A percentile compares a stretch with the other conserved stretches of the same genome.
These are phyloP conservation scores for Irena cyanogastra DNA, from an alignment of 2,113 vertebrate genomes.

Conservation along the genomic window DNA sequence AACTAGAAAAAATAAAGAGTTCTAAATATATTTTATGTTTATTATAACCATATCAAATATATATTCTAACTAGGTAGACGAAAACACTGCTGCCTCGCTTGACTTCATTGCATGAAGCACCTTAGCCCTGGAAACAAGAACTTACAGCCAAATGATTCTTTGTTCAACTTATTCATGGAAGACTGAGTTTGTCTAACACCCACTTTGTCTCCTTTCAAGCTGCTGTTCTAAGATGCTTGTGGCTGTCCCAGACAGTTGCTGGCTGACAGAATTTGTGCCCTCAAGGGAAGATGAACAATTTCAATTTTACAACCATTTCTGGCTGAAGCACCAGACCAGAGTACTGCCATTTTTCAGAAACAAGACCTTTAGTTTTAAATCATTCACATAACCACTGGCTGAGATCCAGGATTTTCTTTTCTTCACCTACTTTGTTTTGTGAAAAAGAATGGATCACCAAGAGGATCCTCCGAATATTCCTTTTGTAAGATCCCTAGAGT, in stretches of 20 bases:
- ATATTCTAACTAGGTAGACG: neutral
- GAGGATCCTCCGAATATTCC: neutral
- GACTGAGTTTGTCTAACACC: neutral
- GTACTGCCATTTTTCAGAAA: neutral
- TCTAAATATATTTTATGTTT: neutral
- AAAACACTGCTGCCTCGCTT: neutral
- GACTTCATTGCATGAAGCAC: neutral
- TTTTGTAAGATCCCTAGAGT: neutral
- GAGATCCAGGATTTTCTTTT: neutral
- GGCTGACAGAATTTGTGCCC: neutral
- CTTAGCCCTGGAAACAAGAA: neutral
- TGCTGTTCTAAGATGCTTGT: constrained; percentile 16
- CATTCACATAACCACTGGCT: neutral
- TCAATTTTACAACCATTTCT: constrained; percentile 37
- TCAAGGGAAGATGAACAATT: constrained; percentile 12
- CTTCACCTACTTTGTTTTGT: neutral
- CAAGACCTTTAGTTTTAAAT: neutral
- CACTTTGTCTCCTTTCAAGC: neutral
- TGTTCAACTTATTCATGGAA: neutral
- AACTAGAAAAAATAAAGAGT: neutral
- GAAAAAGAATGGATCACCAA: neutral
- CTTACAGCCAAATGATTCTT: neutral
- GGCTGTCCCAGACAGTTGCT: neutral
- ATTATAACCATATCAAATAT: neutral
- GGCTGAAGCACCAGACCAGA: neutral